Conservation (phyloP, 2,797 vertebrate species). For the Falco rusticolus region DNA sequence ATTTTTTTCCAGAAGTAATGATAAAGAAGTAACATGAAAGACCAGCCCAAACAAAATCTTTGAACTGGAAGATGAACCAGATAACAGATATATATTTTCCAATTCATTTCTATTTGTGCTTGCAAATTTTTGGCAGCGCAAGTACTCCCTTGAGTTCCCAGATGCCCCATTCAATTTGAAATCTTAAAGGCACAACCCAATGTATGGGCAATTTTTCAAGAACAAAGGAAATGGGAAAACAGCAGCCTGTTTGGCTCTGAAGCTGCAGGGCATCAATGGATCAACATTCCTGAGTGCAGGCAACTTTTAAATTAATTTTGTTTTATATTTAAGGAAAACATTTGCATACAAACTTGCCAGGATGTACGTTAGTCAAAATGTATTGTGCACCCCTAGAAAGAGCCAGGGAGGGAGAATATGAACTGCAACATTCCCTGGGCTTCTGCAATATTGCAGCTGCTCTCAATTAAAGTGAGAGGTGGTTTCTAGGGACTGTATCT, state of each 20-base stretch:
- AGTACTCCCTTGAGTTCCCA: neutral
- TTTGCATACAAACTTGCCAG: neutral
- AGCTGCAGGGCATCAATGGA: neutral
- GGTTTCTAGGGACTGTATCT: conserved; percentile 39
- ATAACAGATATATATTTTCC: conserved; percentile 41
- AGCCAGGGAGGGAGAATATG: conserved; percentile 7
- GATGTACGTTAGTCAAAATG: neutral
- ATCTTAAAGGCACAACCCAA: conserved; percentile 22
- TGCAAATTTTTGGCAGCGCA: conserved; percentile 26
- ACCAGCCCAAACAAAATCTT: conserved; percentile 43
- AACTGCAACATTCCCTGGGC: conserved; percentile 33
- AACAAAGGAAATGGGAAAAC: neutral
- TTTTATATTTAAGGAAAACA: neutral
- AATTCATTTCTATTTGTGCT: conserved; percentile 11
- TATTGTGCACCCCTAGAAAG: neutral
- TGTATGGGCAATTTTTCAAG: neutral
- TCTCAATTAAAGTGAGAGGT: conserved; percentile 58
- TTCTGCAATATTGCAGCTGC: conserved; percentile 63
- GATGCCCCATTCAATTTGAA: conserved; percentile 1
- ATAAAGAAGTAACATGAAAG: conserved; percentile 62
- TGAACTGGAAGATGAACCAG: conserved; percentile 46
- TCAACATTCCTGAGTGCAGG: neutral
- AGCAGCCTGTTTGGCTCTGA: neutral
- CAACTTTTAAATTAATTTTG: neutral
- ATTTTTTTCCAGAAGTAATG: conserved; percentile 16